Evolutionary conservation across 2,888 invertebrate species (phyloP), one percentile per base, ranked within the genome.

Genomic region (Catocala nupta): DNA sequence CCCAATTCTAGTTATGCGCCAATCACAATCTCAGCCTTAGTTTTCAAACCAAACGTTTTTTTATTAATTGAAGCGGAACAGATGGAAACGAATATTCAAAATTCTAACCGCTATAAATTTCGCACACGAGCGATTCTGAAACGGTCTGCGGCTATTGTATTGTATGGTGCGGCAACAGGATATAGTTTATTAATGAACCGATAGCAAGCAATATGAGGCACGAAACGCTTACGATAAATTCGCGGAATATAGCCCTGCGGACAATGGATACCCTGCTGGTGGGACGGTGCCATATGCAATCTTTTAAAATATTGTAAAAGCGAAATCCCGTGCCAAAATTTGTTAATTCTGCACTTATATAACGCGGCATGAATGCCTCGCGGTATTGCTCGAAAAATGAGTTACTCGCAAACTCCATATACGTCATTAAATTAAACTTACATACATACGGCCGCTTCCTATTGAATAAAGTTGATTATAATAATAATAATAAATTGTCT

Each of bases 181-280:
- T 88, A 86, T 87, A 88, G 88, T 90, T 89, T 88, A 90, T 90
- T 90, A 90, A 90, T 90, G 86, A 89, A 88, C 87, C 83, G 84
- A 89, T 90, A 88, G 78, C 84, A 83, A 81, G 80, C 84, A 86
- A 86, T 88, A 89, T 87, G 83, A 85, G 78, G 73, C 80, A 80
- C 79, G 80, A 78, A 84, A 81, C 82, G 80, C 77, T 82, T 85
- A 81, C 86, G 83, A 90, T 90, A 88, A 90, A 88, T 90, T 87
- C 78, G 73, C 75, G 63, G 81, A 83, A 86, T 85, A 87, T 81
- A 79, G 78, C 82, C 81, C 83, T 73, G 81, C 78, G 86, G 81
- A 89, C 88, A 88, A 90, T 88, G 86, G 83, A 81, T 78, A 81
- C 79, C 71, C 77, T 75, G 80, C 82, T 82, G 81, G 73, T 79